Conservation (phyloP, 1,140 invertebrate genomes). For the Asobara japonica region DNA sequence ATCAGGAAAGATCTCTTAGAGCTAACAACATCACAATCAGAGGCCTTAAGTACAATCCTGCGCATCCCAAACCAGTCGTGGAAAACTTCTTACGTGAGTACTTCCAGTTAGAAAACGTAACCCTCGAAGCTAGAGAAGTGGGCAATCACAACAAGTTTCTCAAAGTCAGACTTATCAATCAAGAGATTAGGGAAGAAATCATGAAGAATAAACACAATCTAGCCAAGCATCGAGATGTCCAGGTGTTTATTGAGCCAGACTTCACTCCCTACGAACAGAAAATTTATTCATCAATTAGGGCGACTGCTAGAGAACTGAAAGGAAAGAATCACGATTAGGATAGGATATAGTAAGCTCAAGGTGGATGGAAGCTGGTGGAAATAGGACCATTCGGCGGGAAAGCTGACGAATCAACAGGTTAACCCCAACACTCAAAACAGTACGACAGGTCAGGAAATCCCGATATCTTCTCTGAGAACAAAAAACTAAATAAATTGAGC, state of each 20-base stretch:
- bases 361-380: not conserved
- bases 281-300: not conserved
- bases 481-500: not conserved
- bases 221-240: no score
- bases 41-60: no score
- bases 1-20: no score
- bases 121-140: no score
- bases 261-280: not conserved
- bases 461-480: not conserved
- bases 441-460: not conserved
- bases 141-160: no score
- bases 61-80: no score
- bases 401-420: not conserved
- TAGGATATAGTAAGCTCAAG: not conserved
- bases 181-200: no score
- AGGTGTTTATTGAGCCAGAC: not conserved
- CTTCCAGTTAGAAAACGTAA: no score
- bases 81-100: no score
- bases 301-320: not conserved
- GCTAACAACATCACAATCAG: no score
- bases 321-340: not conserved
- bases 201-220: no score
- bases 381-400: not conserved
- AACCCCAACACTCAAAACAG: not conserved
- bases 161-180: no score